These are phyloP conservation scores for Heliconius ismenius DNA, from an alignment of 2,888 invertebrate genomes.

Conservation along the genomic window DNA sequence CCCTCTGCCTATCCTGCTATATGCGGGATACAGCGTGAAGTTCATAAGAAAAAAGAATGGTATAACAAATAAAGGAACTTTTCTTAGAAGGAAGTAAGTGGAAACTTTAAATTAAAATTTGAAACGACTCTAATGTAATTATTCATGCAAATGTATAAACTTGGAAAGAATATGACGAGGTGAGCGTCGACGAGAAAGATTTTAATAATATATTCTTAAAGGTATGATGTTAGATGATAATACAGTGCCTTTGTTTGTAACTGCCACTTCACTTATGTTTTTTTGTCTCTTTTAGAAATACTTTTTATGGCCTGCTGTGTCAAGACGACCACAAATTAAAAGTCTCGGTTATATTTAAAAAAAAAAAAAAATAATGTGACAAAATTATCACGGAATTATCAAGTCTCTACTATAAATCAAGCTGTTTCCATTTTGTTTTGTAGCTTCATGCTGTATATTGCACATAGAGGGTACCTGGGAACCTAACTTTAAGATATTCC, in stretches of 20 bases:
- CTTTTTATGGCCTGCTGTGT: no score
- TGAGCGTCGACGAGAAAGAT: constrained; percentile 28
- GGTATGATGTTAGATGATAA: not conserved
- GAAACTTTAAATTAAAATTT: constrained; percentile 40
- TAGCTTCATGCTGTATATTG: not conserved
- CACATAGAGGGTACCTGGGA: not conserved
- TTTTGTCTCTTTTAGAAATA: not conserved
- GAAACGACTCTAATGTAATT: constrained; percentile 38
- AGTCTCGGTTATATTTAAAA: no score
- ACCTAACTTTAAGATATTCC: not conserved
- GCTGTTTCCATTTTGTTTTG: not conserved
- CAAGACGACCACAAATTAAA: no score
- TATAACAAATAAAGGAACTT: constrained; percentile 34
- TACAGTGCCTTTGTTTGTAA: not conserved
- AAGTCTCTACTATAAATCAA: no score
- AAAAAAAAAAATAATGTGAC: no score
- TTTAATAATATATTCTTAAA: constrained; percentile 16
- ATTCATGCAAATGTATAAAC: constrained; percentile 44
- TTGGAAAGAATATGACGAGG: constrained; percentile 40
- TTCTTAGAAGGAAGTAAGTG: constrained; percentile 34
- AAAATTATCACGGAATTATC: no score
- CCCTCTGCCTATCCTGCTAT: not conserved
- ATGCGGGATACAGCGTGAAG: not conserved
- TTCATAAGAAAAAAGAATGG: not conserved
- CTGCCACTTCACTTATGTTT: not conserved